Base-by-base conservation (phyloP, 1,140 invertebrate species). In the Microplitis demolitor region DNA sequence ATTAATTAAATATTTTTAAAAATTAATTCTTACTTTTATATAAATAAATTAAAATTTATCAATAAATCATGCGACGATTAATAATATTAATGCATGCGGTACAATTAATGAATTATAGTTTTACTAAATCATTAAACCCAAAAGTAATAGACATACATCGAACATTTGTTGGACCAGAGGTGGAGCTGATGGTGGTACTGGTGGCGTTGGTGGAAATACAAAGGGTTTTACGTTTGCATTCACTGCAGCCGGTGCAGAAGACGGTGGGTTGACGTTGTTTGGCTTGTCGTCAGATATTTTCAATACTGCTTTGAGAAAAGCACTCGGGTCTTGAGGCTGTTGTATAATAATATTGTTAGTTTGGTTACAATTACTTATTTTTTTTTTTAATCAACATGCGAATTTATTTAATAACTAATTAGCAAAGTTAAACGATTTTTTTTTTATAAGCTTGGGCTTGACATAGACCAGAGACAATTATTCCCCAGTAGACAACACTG, bases 151-250 rank as follows among this genome's bases (percentile, higher is more conserved):
- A 78, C 80, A 66, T 82, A 85, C 84, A 75, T 86, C 85, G 54
- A 87, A 87, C 51, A 86, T 75, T 62, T 83, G 83, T 79, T 86
- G 84, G 34, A 87, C 85, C 74, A 85, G 79, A 34, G 81, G 78
- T 16, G 84, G 81, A 45, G 84, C 79, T 24, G 83, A 79, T 33
- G 63, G 51, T 53, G 62, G 51, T 13, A 45, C 69, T n/a, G 76
- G 77, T 75, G 76, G 33, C 31, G 73, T 71, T 76, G 74, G 72
- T 34, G 78, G 69, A 53, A 77, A 73, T 31, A 67, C 69, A 71
- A 78, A 70, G 54, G 76, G 75, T 78, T 78, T 72, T 45, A 45
- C 11, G 39, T 45, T 45, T 6, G 39, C 6, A 45, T 45, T 45
- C 70, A 51, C 66, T 71, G 74, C 8, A 37, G 72, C 60, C 45